A percentile compares a stretch with the other conserved stretches of the same genome.
phyloP scores from a whole-genome alignment of 2,888 invertebrate species.

The Malacosoma neustria region DNA sequence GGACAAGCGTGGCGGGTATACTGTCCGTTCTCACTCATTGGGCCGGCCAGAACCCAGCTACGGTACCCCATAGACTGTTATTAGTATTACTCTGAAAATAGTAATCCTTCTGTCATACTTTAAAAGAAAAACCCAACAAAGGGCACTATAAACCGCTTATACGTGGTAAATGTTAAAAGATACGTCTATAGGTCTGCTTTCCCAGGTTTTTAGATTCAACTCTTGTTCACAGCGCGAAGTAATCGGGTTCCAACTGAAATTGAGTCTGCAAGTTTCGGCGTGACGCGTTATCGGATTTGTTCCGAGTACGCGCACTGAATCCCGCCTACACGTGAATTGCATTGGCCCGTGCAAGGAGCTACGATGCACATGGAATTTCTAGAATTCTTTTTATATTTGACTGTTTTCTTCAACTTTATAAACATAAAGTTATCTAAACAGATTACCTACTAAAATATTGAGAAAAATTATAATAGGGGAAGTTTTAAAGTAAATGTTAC shows the following conservation, averaged over 20 bases:
- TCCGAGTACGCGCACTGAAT: conserved; percentile 52
- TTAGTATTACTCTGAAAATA: too few species aligned
- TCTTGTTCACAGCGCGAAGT: conserved; percentile 33
- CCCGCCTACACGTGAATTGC: conserved; percentile 28
- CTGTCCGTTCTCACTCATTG: not conserved
- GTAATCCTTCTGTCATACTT: too few species aligned
- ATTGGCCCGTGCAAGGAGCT: conserved; percentile 8
- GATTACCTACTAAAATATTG: too few species aligned
- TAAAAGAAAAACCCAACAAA: too few species aligned
- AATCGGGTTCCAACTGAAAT: conserved; percentile 59
- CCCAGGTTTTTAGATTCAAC: conserved; percentile 21
- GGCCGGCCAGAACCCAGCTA: not conserved
- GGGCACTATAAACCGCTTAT: not conserved
- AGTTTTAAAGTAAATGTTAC: too few species aligned
- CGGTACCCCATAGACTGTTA: too few species aligned
- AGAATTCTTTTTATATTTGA: not conserved
- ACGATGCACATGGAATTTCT: not conserved
- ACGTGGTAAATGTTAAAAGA: not conserved
- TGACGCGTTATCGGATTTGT: conserved; percentile 69
- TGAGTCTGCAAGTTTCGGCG: conserved; percentile 55
- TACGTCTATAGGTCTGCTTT: not conserved
- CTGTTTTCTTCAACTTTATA: too few species aligned
- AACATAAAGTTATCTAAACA: too few species aligned
- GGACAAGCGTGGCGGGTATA: not conserved
- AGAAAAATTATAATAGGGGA: too few species aligned